Conservation (phyloP, 2,113 vertebrate species). For the Lophotis ruficrista region DNA sequence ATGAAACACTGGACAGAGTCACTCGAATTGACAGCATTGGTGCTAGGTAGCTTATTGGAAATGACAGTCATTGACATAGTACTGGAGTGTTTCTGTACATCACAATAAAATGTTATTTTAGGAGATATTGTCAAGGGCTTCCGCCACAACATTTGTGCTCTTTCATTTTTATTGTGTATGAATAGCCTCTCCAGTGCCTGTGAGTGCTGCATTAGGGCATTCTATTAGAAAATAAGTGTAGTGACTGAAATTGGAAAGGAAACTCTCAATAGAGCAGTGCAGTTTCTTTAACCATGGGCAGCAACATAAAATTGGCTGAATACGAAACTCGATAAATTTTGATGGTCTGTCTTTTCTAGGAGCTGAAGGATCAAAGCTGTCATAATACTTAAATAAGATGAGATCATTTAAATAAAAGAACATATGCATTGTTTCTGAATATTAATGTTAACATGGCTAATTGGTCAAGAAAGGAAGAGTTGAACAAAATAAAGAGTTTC, state of each 20-base stretch:
- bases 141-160: neutral
- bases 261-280: neutral
- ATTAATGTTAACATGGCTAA: neutral
- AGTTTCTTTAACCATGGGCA: neutral
- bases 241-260: constrained; percentile 30
- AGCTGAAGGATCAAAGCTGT: neutral
- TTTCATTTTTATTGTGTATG: constrained; percentile 50
- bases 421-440: neutral
- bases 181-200: constrained; percentile 23
- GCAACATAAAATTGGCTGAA: neutral
- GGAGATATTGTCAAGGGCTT: constrained; percentile 30
- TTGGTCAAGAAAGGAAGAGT: neutral
- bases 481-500: neutral
- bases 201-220: constrained; percentile 1
- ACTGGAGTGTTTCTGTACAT: neutral
- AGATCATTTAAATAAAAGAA: neutral
- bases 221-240: neutral
- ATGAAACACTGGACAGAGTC: neutral
- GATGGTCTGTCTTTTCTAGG: neutral
- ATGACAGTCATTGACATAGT: constrained; percentile 22
- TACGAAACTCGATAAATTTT: neutral
- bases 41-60: constrained; percentile 8
- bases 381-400: neutral
- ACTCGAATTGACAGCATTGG: neutral
- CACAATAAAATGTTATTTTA: constrained; percentile 23